Evolutionary conservation across 2,113 vertebrate genomes (phyloP).

Genomic region (Vulpes vulpes): DNA sequence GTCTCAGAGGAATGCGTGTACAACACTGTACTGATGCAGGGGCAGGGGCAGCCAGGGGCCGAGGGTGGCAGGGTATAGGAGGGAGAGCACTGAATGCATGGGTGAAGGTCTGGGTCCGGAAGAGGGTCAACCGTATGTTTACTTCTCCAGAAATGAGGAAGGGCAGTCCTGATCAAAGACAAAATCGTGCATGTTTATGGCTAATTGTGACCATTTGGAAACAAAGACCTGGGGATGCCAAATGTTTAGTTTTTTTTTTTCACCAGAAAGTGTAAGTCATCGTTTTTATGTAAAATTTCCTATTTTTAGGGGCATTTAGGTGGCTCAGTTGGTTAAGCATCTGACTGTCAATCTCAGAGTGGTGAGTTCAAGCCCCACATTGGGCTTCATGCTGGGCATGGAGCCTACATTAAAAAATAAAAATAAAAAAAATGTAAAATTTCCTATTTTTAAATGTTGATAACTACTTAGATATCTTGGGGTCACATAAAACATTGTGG

Average conservation of each 20-base stretch:
- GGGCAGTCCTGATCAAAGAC: neutral
- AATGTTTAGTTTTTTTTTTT: neutral
- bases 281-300: neutral
- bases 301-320: neutral
- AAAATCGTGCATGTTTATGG: fast-evolving
- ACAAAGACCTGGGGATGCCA: neutral
- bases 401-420: neutral
- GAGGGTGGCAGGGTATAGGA: neutral
- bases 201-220: neutral
- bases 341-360: neutral
- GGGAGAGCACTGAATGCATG: fast-evolving
- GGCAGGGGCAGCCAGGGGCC: neutral
- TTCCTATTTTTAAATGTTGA: neutral
- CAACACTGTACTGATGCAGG: fast-evolving
- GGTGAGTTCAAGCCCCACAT: neutral
- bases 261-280: neutral
- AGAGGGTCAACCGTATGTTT: neutral
- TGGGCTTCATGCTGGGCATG: neutral
- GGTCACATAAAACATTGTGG: neutral
- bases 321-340: neutral
- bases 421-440: neutral
- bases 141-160: neutral
- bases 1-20: fast-evolving
- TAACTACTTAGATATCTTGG: neutral
- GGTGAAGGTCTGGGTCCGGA: neutral